Base-by-base conservation (phyloP, 2,888 invertebrate genomes). In the Opisthograptis luteolata region DNA sequence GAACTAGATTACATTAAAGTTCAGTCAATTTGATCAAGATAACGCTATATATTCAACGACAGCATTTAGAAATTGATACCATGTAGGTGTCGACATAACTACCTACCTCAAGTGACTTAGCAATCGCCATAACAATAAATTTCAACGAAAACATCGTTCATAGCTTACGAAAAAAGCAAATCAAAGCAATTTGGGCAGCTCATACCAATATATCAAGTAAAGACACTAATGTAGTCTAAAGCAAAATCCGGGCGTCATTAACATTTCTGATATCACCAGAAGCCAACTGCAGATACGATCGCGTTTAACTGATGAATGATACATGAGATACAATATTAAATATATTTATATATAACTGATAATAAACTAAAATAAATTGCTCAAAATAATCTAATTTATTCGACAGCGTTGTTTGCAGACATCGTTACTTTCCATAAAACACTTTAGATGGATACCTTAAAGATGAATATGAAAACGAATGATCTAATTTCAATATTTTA, bases 191-290 rank as follows among this genome's bases (percentile, higher is more conserved):
- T 58, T 57, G 60, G 64, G 46, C 62, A 55, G 59, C 64, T 71
- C 50, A 66, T 65, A 65, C 62, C 64, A 68, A 81, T 84, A 75
- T 78, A 82, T 85, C 80, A 80, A 71, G 64, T 58, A 76, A 76
- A 64, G 81, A 84, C 81, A 73, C 76, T 81, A 77, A 82, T 81
- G 75, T 73, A 53, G 67, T 71, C 68, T 65, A 68, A 67, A 68
- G 69, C 71, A 65, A 74, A 84, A 82, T 80, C 78, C 76, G 77
- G 76, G 73, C 67, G 65, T 64, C 60, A 85, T 86, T 86, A 78
- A 79, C 84, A 81, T 85, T 79, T 76, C 72, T 74, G 77, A 84
- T 84, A 84, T 73, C 73, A 80, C 81, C 84, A 86, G 87, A 84
- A 86, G 85, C 86, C 66, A 70, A 71, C 63, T 79, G 68, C 69